Conservation (phyloP, 1,140 invertebrate genomes). For the Nephila pilipes region DNA sequence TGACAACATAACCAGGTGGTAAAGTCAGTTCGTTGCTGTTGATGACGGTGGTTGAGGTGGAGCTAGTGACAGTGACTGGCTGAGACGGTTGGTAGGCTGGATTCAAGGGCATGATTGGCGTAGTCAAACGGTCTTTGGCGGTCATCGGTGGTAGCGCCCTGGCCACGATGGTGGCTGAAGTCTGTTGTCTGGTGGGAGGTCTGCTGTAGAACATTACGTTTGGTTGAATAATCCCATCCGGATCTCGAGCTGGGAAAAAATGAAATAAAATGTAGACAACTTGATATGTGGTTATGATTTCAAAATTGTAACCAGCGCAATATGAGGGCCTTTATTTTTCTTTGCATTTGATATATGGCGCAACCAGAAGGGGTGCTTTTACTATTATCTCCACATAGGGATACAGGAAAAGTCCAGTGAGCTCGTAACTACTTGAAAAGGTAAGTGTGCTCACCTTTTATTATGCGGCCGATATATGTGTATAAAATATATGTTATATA, state of each 20-base stretch:
- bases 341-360: too few relatives aligned
- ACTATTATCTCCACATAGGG: too few relatives aligned
- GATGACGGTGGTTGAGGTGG: not conserved
- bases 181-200: constrained; percentile 29
- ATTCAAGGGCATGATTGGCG: constrained; percentile 68
- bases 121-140: constrained; percentile 56
- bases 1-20: constrained; percentile 70
- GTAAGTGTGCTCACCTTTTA: too few relatives aligned
- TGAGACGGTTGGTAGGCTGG: constrained; percentile 70
- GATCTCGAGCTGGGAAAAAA: constrained; percentile 27
- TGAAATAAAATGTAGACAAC: not conserved
- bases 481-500: too few relatives aligned
- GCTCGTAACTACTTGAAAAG: too few relatives aligned
- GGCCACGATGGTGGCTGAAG: constrained; percentile 9
- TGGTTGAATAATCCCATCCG: constrained; percentile 73
- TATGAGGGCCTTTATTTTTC: too few relatives aligned
- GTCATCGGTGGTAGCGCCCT: constrained; percentile 45
- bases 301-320: too few relatives aligned
- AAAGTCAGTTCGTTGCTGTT: constrained; percentile 66
- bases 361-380: too few relatives aligned
- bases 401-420: too few relatives aligned
- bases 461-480: too few relatives aligned
- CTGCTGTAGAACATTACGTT: constrained; percentile 72
- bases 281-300: too few relatives aligned
- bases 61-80: constrained; percentile 58